Evolutionary conservation across 2,113 vertebrate genomes (phyloP).

Genomic region (Thunnus thynnus): DNA sequence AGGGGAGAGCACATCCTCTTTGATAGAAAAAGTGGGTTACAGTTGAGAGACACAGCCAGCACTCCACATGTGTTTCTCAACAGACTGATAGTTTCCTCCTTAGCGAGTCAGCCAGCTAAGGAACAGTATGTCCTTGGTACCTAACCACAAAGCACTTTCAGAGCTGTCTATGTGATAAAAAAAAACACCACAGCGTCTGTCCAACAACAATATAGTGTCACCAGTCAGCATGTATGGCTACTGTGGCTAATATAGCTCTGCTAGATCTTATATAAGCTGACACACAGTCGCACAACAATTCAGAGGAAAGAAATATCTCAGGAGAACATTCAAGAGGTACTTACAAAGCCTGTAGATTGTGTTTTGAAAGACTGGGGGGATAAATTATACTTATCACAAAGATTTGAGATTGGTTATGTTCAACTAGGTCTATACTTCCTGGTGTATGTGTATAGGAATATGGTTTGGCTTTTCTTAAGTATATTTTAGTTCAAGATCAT

Average conservation of each 20-base stretch:
- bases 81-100: conserved; percentile 67
- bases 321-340: neutral
- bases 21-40: conserved; percentile 76
- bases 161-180: conserved; percentile 35
- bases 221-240: conserved; percentile 4
- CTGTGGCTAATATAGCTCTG: neutral
- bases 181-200: conserved; percentile 11
- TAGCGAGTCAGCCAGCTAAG: conserved; percentile 49
- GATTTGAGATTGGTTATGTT: neutral
- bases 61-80: conserved; percentile 60
- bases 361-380: neutral
- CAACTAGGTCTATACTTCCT: neutral
- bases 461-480: neutral
- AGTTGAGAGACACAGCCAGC: conserved; percentile 67
- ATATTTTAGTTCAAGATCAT: neutral
- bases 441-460: neutral
- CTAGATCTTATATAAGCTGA: neutral
- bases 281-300: neutral
- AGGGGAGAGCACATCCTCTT: conserved; percentile 65
- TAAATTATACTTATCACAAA: neutral
- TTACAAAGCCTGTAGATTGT: neutral
- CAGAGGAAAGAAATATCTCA: neutral
- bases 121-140: conserved; percentile 73
- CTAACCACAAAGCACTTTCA: conserved; percentile 68
- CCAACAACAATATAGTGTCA: conserved; percentile 15